These are phyloP conservation scores for Xerus rutilus DNA, from an alignment of 2,797 vertebrate genomes.

Conservation along the genomic window DNA sequence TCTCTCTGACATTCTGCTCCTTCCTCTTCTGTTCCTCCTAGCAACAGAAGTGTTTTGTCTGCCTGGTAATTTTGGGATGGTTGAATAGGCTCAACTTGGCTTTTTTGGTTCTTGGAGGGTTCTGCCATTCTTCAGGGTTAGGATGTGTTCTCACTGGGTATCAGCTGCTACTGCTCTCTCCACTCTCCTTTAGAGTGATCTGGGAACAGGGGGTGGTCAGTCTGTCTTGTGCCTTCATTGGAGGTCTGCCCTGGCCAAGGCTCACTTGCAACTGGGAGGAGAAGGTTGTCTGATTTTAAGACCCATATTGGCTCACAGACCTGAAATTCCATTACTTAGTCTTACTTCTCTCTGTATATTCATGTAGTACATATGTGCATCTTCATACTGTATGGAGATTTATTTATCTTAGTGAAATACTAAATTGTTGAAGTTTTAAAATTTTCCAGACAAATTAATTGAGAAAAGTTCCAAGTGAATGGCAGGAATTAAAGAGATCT, in stretches of 20 bases:
- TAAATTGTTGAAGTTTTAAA: neutral
- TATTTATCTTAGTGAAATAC: neutral
- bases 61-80: neutral
- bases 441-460: neutral
- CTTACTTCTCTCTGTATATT: neutral
- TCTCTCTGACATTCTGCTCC: neutral
- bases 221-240: neutral
- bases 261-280: neutral
- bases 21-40: neutral
- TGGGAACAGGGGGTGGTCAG: neutral
- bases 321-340: neutral
- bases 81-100: neutral
- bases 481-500: neutral
- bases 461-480: neutral
- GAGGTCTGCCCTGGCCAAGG: neutral
- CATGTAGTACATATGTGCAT: no score
- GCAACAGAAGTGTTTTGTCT: neutral
- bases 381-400: neutral
- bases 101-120: neutral
- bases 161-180: neutral
- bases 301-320: neutral
- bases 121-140: neutral
- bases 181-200: neutral
- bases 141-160: neutral
- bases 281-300: neutral